Evolutionary conservation across 2,888 invertebrate genomes (phyloP).

Genomic region (Odontocolon sp.): DNA sequence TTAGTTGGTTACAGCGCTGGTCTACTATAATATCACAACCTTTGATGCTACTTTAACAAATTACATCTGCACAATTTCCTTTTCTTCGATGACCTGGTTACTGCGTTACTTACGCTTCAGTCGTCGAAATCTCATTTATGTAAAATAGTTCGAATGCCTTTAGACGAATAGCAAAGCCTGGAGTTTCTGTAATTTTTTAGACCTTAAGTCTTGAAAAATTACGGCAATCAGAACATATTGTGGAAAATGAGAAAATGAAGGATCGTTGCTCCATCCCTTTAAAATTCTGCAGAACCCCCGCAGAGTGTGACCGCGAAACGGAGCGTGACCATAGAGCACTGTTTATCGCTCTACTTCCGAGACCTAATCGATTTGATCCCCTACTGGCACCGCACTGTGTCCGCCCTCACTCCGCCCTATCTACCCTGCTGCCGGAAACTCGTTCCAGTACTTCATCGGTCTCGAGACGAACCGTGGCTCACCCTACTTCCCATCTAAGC

Average conservation of each 20-base stretch:
- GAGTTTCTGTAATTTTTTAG: too few relatives aligned
- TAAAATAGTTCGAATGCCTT: too few relatives aligned
- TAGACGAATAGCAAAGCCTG: too few relatives aligned
- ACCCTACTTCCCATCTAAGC: background rate
- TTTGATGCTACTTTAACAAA: too few relatives aligned
- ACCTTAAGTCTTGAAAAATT: too few relatives aligned
- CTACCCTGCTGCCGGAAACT: conserved; percentile 18
- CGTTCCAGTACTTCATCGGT: conserved; percentile 39
- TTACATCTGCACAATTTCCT: too few relatives aligned
- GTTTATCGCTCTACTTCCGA: conserved; percentile 70
- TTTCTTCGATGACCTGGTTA: too few relatives aligned
- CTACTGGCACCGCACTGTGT: conserved; percentile 52
- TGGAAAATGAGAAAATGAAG: background rate
- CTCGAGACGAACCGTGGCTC: background rate
- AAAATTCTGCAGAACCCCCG: conserved; percentile 20
- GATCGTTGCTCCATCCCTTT: conserved; percentile 32
- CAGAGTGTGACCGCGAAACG: conserved; percentile 61
- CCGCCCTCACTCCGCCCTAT: conserved; percentile 49
- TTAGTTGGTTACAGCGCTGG: too few relatives aligned
- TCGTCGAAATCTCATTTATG: too few relatives aligned
- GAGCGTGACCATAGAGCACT: conserved; percentile 67
- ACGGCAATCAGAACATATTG: too few relatives aligned
- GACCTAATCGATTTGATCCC: conserved; percentile 70
- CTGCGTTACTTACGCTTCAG: too few relatives aligned
- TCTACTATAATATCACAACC: too few relatives aligned